Percentiles rank a stretch among this genome's conserved stretches.
Evolutionary conservation across 2,888 invertebrate genomes (phyloP).

Genomic region (Lasioglossum lativentre): DNA sequence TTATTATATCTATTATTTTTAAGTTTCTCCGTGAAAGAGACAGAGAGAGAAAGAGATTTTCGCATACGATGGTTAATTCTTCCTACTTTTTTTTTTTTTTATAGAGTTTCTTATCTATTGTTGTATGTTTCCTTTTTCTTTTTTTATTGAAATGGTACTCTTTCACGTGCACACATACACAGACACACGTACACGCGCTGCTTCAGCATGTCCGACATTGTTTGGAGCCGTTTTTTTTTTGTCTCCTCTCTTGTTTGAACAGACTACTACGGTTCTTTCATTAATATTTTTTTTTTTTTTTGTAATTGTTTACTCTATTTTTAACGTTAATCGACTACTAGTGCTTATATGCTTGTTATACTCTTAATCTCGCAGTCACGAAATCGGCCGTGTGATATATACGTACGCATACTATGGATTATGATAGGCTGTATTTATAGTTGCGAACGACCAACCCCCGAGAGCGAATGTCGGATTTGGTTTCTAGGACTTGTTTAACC

Average conservation of each 20-base stretch:
- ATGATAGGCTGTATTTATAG: slow-evolving; percentile 34
- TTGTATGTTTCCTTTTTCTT: slow-evolving; percentile 20
- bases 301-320: not conserved
- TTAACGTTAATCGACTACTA: slow-evolving; percentile 67
- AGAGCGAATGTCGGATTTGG: slow-evolving; percentile 56
- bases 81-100: slow-evolving; percentile 49
- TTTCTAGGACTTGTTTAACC: slow-evolving; percentile 55
- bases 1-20: slow-evolving; percentile 66
- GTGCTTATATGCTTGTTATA: slow-evolving; percentile 71
- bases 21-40: slow-evolving; percentile 64
- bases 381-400: slow-evolving; percentile 80
- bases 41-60: slow-evolving; percentile 65
- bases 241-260: slow-evolving; percentile 47
- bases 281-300: not conserved
- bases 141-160: slow-evolving; percentile 46
- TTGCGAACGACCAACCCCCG: slow-evolving; percentile 36
- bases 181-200: not conserved
- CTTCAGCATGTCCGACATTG: slow-evolving; percentile 38
- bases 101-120: slow-evolving; percentile 43
- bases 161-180: slow-evolving; percentile 30
- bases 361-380: slow-evolving; percentile 79
- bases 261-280: slow-evolving; percentile 39
- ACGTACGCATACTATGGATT: slow-evolving; percentile 28
- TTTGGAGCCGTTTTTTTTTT: slow-evolving; percentile 34
- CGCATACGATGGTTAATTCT: slow-evolving; percentile 74